Evolutionary conservation across 2,797 vertebrate species (phyloP).

Genomic region (Halcyon badia): DNA sequence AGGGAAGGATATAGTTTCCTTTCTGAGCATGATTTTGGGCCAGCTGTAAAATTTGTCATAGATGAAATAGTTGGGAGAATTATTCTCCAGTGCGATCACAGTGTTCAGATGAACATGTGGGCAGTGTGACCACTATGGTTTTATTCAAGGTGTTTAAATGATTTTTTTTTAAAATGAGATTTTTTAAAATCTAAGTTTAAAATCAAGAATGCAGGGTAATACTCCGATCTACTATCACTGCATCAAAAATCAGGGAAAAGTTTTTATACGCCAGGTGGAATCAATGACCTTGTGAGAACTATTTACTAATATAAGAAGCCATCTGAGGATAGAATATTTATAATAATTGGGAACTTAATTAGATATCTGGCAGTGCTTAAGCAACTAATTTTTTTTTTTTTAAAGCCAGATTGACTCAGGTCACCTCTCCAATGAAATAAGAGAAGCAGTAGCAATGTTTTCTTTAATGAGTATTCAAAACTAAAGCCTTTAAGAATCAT

Average conservation of each 20-base stretch:
- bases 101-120: background rate
- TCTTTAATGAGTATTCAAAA: background rate
- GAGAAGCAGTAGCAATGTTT: background rate
- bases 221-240: background rate
- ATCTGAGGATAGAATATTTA: constrained; percentile 56
- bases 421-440: constrained; percentile 8
- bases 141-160: background rate
- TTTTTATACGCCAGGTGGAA: constrained; percentile 17
- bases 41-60: background rate
- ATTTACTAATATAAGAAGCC: constrained; percentile 53
- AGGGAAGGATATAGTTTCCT: background rate
- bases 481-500: background rate
- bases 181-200: background rate
- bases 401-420: background rate
- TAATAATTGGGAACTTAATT: constrained; percentile 60
- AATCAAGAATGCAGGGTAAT: background rate
- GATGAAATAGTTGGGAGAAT: background rate
- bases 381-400: background rate
- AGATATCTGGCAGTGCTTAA: constrained; percentile 47
- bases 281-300: constrained; percentile 46
- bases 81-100: background rate
- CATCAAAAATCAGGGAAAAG: background rate
- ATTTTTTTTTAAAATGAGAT: background rate
- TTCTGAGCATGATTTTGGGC: background rate
- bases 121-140: background rate